Conservation (phyloP, 2,113 vertebrate genomes). For the Misgurnus mizolepis region DNA sequence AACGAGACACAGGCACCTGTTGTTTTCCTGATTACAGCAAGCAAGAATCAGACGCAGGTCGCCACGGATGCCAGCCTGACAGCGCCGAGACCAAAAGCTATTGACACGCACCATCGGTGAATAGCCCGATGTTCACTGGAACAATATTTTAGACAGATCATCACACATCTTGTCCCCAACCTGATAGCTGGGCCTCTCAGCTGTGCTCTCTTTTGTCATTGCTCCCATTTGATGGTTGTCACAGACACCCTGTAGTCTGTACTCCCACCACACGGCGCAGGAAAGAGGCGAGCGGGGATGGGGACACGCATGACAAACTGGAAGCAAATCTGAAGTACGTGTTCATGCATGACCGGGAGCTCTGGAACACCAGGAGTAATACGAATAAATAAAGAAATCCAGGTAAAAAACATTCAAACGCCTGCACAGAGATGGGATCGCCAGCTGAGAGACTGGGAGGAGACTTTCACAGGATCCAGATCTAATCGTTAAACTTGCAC, state of each 20-base stretch:
- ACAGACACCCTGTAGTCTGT: not conserved
- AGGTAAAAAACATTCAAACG: not conserved
- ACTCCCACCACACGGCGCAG: not conserved
- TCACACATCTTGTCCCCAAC: conserved; percentile 3
- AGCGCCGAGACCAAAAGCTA: conserved; percentile 49
- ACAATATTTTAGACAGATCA: conserved; percentile 39
- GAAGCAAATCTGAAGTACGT: conserved; percentile 33
- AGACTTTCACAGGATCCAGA: conserved; percentile 37
- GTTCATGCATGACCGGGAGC: conserved; percentile 29
- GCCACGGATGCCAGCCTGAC: conserved; percentile 45
- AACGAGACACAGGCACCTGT: conserved; percentile 49
- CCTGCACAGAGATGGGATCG: not conserved
- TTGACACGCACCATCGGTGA: conserved; percentile 39
- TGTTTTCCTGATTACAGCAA: conserved; percentile 57
- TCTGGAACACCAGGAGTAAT: conserved; percentile 21
- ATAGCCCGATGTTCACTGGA: conserved; percentile 37
- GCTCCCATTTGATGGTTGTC: conserved; percentile 17
- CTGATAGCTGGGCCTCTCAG: not conserved
- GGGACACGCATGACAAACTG: conserved; percentile 16
- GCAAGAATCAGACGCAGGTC: conserved; percentile 47
- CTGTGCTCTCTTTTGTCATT: conserved; percentile 21
- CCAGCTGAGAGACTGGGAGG: conserved; percentile 22
- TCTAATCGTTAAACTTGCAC: conserved; percentile 38
- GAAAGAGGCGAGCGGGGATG: not conserved
- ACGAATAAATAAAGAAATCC: conserved; percentile 31